Conservation (phyloP, 2,113 vertebrate species). For the Zonotrichia leucophrys region DNA sequence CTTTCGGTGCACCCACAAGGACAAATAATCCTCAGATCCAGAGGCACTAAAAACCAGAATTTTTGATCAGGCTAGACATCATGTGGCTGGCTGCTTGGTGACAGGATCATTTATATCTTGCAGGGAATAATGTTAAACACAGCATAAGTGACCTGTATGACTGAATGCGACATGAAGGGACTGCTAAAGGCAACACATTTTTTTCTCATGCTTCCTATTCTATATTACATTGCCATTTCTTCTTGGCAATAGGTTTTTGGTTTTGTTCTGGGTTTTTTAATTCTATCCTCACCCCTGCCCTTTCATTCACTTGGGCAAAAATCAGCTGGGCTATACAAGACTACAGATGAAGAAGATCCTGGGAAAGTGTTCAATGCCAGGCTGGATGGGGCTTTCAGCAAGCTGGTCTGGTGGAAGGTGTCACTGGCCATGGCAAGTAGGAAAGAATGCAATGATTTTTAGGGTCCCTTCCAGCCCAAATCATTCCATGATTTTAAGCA, state of each 20-base stretch:
- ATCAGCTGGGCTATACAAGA: not conserved
- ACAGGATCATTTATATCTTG: not conserved
- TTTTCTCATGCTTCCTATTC: not conserved
- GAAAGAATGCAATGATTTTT: not conserved
- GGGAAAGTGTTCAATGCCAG: not conserved
- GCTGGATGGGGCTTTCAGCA: not conserved
- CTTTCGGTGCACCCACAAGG: not conserved
- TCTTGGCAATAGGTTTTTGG: not conserved
- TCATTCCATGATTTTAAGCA: not conserved
- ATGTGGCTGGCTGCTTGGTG: not conserved
- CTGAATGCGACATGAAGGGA: not conserved
- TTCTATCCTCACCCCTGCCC: not conserved
- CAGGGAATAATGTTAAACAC: not conserved
- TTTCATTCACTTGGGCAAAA: not conserved
- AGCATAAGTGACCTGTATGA: not conserved
- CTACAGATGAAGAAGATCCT: not conserved
- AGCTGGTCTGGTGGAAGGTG: not conserved
- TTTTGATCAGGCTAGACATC: not conserved
- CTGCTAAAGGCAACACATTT: not conserved
- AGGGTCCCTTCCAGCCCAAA: not conserved
- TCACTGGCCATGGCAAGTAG: accelerated
- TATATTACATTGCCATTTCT: not conserved
- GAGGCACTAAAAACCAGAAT: not conserved
- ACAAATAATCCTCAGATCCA: not conserved
- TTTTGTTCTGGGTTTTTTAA: not conserved